These are phyloP conservation scores for Drosophila saltans DNA, from an alignment of 1,140 invertebrate species.

Conservation along the genomic window DNA sequence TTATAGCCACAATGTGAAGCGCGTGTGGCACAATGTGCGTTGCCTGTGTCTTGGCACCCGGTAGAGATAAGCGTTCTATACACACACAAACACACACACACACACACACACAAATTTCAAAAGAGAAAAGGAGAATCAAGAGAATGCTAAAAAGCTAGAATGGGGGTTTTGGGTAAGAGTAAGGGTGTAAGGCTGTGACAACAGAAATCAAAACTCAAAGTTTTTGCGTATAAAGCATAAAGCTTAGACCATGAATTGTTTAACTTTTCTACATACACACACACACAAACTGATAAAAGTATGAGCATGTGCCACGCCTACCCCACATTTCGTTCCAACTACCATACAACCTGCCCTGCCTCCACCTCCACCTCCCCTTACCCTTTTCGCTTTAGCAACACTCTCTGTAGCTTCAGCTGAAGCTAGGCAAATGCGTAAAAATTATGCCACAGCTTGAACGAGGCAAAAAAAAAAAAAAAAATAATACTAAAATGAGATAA, in stretches of 20 bases:
- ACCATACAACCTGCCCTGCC: background rate
- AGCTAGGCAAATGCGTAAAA: conserved; percentile 55
- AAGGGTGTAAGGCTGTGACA: conserved; percentile 29
- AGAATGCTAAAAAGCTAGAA: background rate
- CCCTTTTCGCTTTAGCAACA: conserved; percentile 28
- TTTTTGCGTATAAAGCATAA: conserved; percentile 58
- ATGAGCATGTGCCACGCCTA: conserved; percentile 40
- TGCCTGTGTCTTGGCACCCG: conserved; percentile 42
- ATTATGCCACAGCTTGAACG: conserved; percentile 68
- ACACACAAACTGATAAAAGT: conserved; percentile 34
- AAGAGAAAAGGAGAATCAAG: background rate
- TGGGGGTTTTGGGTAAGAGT: background rate
- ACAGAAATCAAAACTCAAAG: conserved; percentile 63
- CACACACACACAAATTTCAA: background rate
- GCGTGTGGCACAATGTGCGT: conserved; percentile 33
- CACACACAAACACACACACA: conserved; percentile 12
- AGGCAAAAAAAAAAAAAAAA: conserved; percentile 35
- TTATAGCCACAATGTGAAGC: conserved; percentile 4
- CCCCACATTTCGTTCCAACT: background rate
- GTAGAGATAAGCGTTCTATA: conserved; percentile 48
- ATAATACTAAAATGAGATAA: conserved; percentile 30
- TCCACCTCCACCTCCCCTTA: background rate
- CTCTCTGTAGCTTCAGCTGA: conserved; percentile 3
- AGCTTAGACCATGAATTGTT: conserved; percentile 61
- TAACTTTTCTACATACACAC: conserved; percentile 32